Evolutionary conservation across 2,888 invertebrate genomes (phyloP).

Genomic region (Aethes cnicana): DNA sequence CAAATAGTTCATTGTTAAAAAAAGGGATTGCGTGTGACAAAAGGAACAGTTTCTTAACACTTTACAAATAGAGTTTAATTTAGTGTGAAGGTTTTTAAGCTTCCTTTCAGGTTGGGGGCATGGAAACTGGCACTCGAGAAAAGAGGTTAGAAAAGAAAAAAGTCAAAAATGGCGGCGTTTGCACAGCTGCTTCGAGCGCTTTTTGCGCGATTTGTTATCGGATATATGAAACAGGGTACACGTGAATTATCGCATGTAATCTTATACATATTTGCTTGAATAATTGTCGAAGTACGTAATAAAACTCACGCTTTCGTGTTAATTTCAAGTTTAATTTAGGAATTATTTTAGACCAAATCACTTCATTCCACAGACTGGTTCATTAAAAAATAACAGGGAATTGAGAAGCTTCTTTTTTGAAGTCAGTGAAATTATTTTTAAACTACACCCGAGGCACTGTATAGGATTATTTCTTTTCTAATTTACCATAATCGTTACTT

Average conservation of each 20-base stretch:
- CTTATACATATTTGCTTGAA: conserved; percentile 15
- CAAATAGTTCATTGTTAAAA: conserved; percentile 30
- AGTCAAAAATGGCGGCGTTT: conserved; percentile 51
- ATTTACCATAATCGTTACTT: no score
- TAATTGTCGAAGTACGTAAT: no score
- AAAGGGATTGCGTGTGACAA: conserved; percentile 14
- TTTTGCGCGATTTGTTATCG: conserved; percentile 48
- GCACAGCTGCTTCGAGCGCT: conserved; percentile 60
- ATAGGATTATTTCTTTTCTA: no score
- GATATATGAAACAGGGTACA: conserved; percentile 17
- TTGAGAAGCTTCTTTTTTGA: no score
- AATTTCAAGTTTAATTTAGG: no score
- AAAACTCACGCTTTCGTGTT: no score
- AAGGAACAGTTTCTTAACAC: background rate
- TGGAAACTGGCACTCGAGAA: conserved; percentile 56
- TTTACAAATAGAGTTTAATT: conserved; percentile 39
- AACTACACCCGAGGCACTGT: no score
- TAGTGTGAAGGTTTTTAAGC: conserved; percentile 38
- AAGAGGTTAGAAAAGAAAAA: conserved; percentile 49
- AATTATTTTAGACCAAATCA: background rate
- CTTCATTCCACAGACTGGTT: background rate
- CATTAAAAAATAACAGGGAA: no score
- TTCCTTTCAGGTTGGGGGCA: conserved; percentile 48
- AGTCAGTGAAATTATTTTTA: no score
- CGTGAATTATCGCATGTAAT: conserved; percentile 24